phyloP scores from a whole-genome alignment of 2,888 invertebrate genomes.

The Tiliacea citrago region DNA sequence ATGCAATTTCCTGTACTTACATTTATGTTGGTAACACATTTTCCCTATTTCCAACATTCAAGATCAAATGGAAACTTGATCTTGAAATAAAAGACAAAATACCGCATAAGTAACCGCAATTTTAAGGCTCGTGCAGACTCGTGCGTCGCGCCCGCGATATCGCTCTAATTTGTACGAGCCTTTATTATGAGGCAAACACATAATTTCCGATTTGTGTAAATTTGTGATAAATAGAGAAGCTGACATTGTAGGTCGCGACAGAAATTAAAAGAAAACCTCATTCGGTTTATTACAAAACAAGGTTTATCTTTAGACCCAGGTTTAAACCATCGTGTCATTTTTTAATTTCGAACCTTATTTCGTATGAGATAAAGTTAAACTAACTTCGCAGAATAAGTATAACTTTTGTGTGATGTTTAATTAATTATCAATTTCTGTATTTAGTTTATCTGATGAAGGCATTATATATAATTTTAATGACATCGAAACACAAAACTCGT shows the following conservation, averaged over 20 bases:
- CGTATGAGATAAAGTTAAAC: no score
- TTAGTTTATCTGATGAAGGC: neutral
- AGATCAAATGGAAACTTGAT: conserved; percentile 31
- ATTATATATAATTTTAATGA: neutral
- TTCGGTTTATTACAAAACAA: no score
- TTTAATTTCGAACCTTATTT: no score
- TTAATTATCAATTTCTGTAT: conserved; percentile 28
- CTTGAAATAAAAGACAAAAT: conserved; percentile 14
- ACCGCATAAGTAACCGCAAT: neutral
- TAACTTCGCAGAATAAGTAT: neutral
- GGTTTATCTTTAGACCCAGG: no score
- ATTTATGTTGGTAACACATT: conserved; percentile 38
- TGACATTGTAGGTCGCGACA: no score
- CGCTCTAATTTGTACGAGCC: no score
- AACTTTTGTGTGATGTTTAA: neutral
- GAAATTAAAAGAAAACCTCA: no score
- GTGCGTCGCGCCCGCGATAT: no score
- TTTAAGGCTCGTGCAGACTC: no score
- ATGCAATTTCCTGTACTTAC: conserved; percentile 48
- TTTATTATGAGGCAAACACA: neutral
- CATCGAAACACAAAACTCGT: neutral
- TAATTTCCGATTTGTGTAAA: neutral
- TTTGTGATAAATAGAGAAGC: no score
- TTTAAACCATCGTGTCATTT: no score
- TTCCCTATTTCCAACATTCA: conserved; percentile 33